These are phyloP conservation scores for Brachionus rubens DNA, from an alignment of 1,140 invertebrate genomes.

Conservation along the genomic window DNA sequence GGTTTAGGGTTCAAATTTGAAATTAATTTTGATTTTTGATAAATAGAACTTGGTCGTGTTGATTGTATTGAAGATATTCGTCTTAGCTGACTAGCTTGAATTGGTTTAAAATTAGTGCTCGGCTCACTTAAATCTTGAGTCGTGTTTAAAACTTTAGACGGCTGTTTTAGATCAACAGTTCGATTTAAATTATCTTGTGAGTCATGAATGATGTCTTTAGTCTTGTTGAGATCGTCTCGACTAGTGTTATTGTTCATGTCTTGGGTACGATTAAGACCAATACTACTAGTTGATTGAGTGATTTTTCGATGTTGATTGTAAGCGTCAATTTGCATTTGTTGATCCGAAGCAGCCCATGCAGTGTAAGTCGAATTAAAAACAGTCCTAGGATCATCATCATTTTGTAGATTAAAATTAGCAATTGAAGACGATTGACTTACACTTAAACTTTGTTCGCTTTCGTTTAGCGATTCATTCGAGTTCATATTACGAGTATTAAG, in stretches of 20 bases:
- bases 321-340: background rate
- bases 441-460: constrained; percentile 22
- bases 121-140: constrained; percentile 23
- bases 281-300: background rate
- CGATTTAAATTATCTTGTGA: constrained; percentile 1
- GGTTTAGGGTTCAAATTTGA: background rate
- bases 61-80: constrained; percentile 12
- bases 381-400: constrained; percentile 1
- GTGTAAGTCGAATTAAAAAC: constrained; percentile 39
- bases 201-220: constrained; percentile 19
- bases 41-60: constrained; percentile 9
- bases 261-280: background rate
- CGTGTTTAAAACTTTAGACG: background rate
- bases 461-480: constrained; percentile 24
- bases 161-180: background rate
- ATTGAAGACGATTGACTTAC: constrained; percentile 21
- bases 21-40: constrained; percentile 9
- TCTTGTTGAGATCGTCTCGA: constrained; percentile 1
- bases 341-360: background rate
- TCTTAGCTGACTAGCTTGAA: background rate
- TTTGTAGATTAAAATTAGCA: background rate
- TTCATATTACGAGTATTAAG: background rate
- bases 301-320: background rate
- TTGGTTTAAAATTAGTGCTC: background rate
- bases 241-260: constrained; percentile 29